Percentiles rank a stretch among this genome's conserved stretches.
Conservation (phyloP, 2,797 vertebrate genomes). For the Melanogrammus aeglefinus region DNA sequence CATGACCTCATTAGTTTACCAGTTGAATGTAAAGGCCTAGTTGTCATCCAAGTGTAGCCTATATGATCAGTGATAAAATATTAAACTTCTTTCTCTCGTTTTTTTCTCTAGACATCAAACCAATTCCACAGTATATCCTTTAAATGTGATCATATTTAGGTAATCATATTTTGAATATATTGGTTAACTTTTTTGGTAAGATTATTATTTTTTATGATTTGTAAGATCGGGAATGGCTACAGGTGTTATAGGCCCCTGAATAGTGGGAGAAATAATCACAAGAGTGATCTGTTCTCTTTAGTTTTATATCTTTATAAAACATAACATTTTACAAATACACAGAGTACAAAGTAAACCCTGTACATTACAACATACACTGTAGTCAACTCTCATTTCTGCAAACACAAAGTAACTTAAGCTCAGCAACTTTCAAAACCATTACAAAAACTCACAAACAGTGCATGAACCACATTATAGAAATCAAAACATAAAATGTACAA, state of each 20-base stretch:
- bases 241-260: background rate
- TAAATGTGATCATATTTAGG: slow-evolving; percentile 20
- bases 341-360: no score
- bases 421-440: no score
- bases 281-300: no score
- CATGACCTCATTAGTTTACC: background rate
- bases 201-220: slow-evolving; percentile 14
- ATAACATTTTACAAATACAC: no score
- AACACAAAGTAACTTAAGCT: no score
- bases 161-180: slow-evolving; percentile 17
- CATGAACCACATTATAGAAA: no score
- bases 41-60: background rate
- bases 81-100: background rate
- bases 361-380: no score
- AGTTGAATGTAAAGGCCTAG: background rate
- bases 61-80: background rate
- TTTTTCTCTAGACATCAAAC: background rate
- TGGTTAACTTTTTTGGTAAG: slow-evolving; percentile 24
- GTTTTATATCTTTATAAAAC: no score
- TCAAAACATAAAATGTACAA: no score
- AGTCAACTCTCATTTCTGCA: no score
- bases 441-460: no score
- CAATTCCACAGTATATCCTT: slow-evolving; percentile 2
- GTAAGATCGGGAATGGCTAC: background rate
- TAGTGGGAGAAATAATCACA: no score